These are phyloP conservation scores for Pollachius pollachius DNA, from an alignment of 2,113 vertebrate genomes.

Conservation along the genomic window DNA sequence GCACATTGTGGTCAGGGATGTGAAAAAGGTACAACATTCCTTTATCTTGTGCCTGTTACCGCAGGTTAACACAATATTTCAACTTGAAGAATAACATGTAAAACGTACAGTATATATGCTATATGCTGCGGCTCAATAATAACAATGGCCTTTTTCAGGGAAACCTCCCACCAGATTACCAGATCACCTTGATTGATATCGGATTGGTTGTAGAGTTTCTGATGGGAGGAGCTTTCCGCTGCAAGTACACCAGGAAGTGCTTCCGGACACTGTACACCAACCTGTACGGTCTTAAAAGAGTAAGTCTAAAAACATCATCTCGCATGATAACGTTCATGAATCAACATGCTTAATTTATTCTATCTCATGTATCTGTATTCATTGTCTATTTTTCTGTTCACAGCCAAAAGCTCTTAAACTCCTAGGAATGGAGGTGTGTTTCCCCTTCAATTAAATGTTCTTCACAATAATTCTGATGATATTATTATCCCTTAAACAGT, in stretches of 20 bases:
- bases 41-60: neutral
- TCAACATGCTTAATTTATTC: neutral
- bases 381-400: conserved; percentile 21
- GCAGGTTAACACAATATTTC: neutral
- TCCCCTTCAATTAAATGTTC: neutral
- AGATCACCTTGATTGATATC: conserved; percentile 96
- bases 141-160: conserved; percentile 74
- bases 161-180: conserved; percentile 95
- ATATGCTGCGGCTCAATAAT: neutral
- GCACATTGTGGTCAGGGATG: conserved; percentile 91
- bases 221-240: conserved; percentile 97
- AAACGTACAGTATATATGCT: neutral
- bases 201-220: conserved; percentile 94
- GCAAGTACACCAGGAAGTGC: conserved; percentile 91
- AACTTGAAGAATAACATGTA: neutral
- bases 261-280: conserved; percentile 95
- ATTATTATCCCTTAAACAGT: neutral
- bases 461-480: neutral
- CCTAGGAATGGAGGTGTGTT: conserved; percentile 93
- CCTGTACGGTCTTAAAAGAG: conserved; percentile 93
- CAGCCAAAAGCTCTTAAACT: conserved; percentile 98
- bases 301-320: conserved; percentile 53
- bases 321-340: neutral
- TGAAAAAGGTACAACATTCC: conserved; percentile 85
- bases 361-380: neutral